Conservation (phyloP, 1,140 invertebrate species). For the Brachionus asplanchnoidis region DNA sequence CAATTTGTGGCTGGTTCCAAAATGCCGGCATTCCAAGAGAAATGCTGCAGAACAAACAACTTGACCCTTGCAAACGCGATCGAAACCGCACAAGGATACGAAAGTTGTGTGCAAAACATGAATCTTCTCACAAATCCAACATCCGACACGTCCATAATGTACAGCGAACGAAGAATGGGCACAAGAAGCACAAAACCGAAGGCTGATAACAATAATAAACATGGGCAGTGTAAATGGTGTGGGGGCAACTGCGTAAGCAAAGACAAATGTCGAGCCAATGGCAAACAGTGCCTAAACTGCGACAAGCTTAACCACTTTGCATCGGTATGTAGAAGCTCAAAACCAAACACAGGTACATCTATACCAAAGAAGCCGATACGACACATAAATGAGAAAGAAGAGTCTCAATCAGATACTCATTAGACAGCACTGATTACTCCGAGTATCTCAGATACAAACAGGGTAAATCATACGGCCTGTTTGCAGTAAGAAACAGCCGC, state of each 20-base stretch:
- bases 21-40: not conserved
- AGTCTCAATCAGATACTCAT: not conserved
- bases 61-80: not conserved
- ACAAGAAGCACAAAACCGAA: not conserved
- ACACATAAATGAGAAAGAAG: not conserved
- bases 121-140: not conserved
- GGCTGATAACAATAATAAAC: not conserved
- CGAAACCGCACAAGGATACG: not conserved
- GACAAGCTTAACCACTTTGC: not conserved
- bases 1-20: not conserved
- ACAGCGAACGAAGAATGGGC: not conserved
- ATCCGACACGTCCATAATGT: not conserved
- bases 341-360: not conserved
- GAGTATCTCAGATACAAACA: not conserved
- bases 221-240: not conserved
- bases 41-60: not conserved
- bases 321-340: not conserved
- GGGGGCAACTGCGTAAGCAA: not conserved
- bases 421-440: not conserved
- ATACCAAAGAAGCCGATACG: not conserved
- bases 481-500: not conserved
- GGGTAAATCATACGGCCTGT: not conserved
- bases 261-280: not conserved
- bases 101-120: not conserved
- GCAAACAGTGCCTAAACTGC: not conserved